Conservation (phyloP, 2,113 vertebrate genomes). For the Sterrhoptilus dennistouni region DNA sequence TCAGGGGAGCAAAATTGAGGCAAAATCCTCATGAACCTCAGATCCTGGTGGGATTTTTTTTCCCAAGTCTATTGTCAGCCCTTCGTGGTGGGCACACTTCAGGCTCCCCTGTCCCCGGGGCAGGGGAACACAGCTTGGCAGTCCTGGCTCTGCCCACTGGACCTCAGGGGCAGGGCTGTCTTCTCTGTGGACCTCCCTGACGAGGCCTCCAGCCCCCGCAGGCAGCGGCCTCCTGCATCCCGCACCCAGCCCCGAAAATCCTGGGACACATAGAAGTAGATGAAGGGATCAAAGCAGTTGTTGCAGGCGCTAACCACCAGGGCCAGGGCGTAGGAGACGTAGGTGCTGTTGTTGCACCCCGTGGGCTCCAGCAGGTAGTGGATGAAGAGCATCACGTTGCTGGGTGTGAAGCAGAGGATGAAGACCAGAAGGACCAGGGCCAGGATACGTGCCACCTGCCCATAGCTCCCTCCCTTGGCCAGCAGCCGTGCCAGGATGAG, state of each 20-base stretch:
- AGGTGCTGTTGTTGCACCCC: background rate
- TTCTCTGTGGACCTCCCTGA: background rate
- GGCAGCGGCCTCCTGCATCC: background rate
- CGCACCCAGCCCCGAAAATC: slow-evolving; percentile 40
- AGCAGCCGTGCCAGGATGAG: slow-evolving; percentile 1
- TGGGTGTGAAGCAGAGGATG: slow-evolving; percentile 62
- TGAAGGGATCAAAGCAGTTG: slow-evolving; percentile 63
- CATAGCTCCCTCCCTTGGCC: background rate
- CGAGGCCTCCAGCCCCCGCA: accelerated
- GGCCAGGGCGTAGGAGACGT: background rate
- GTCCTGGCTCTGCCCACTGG: background rate
- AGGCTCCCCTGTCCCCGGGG: accelerated
- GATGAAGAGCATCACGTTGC: slow-evolving; percentile 55
- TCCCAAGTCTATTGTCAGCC: background rate
- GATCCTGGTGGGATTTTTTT: background rate
- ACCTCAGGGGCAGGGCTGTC: background rate
- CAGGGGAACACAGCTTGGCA: too few species aligned
- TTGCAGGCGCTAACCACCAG: slow-evolving; percentile 42
- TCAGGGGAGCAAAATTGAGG: background rate
- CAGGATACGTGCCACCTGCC: background rate
- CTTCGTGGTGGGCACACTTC: accelerated
- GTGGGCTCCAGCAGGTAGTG: background rate
- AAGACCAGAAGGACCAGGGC: slow-evolving; percentile 51
- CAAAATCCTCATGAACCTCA: background rate
- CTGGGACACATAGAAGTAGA: slow-evolving; percentile 50